These are phyloP conservation scores for Datnioides undecimradiatus DNA, from an alignment of 2,113 vertebrate genomes.

Conservation along the genomic window DNA sequence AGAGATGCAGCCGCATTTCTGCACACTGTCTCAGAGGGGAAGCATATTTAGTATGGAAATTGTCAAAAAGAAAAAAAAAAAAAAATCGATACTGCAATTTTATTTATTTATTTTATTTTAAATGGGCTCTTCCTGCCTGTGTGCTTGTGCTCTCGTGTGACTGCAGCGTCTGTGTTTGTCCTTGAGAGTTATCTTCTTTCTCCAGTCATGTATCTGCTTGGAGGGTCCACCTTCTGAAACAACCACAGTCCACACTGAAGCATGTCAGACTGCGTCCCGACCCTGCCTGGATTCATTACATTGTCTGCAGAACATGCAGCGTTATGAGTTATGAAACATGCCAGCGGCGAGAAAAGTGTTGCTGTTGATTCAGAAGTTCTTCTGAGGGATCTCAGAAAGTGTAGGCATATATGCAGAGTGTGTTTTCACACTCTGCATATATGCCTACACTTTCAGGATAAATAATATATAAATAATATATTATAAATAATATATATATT, in stretches of 20 bases:
- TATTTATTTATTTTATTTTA: no score
- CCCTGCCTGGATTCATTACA: background rate
- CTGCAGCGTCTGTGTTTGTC: background rate
- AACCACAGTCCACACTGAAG: background rate
- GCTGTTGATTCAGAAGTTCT: no score
- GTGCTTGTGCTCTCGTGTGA: background rate
- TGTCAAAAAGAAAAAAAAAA: no score
- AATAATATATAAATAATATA: no score
- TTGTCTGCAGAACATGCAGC: background rate
- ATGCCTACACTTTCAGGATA: no score
- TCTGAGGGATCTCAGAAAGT: no score
- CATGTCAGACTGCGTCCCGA: background rate
- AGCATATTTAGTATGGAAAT: background rate
- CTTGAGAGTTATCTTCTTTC: no score
- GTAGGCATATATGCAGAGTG: no score
- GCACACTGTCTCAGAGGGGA: background rate
- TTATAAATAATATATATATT: no score
- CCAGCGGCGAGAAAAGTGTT: no score
- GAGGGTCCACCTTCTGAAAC: background rate
- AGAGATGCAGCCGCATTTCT: background rate
- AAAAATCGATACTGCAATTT: background rate
- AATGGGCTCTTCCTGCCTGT: background rate
- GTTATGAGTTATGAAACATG: background rate
- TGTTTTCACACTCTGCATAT: no score
- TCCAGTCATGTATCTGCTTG: background rate